Evolutionary conservation across 1,140 invertebrate genomes (phyloP).

Genomic region (Cryptotermes secundus): DNA sequence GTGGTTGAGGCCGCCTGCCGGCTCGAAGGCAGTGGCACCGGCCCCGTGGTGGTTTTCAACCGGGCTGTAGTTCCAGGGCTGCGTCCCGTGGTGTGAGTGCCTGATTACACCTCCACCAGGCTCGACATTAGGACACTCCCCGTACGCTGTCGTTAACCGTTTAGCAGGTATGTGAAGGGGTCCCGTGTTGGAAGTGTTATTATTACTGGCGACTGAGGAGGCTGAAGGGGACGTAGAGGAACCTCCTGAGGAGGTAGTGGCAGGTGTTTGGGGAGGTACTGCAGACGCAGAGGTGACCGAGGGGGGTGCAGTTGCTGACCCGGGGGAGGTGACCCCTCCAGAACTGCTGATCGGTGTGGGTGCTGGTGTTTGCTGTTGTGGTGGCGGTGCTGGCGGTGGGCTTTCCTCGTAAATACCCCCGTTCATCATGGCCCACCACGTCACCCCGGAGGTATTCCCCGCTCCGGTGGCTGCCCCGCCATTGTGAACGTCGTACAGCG

Average conservation of each 20-base stretch:
- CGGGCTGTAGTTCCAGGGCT: slow-evolving; percentile 68
- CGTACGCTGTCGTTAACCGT: slow-evolving; percentile 60
- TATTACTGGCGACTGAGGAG: slow-evolving; percentile 63
- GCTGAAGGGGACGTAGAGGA: slow-evolving; percentile 70
- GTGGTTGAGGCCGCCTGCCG: slow-evolving; percentile 59
- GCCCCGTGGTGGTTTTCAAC: slow-evolving; percentile 60
- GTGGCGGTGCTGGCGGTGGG: slow-evolving; percentile 63
- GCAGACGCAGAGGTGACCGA: slow-evolving; percentile 53
- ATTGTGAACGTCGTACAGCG: slow-evolving; percentile 65
- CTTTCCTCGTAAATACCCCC: slow-evolving; percentile 71
- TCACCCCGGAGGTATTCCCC: slow-evolving; percentile 63
- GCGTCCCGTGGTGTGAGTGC: slow-evolving; percentile 64
- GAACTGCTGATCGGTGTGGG: slow-evolving; percentile 49
- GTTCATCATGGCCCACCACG: slow-evolving; percentile 83
- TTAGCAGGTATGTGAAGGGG: slow-evolving; percentile 84
- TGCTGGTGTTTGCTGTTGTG: slow-evolving; percentile 52
- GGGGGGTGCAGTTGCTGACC: slow-evolving; percentile 50
- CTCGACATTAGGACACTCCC: slow-evolving; percentile 60
- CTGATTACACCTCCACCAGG: slow-evolving; percentile 64
- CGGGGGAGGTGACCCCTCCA: slow-evolving; percentile 46
- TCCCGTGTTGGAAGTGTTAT: slow-evolving; percentile 56
- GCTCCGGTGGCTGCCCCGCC: slow-evolving; percentile 56
- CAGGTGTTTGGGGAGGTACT: slow-evolving; percentile 56
- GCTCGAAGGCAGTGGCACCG: slow-evolving; percentile 55
- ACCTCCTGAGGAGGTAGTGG: slow-evolving; percentile 57